These are phyloP conservation scores for Microcebus tavaratra DNA, from an alignment of 2,113 vertebrate species.

Conservation along the genomic window DNA sequence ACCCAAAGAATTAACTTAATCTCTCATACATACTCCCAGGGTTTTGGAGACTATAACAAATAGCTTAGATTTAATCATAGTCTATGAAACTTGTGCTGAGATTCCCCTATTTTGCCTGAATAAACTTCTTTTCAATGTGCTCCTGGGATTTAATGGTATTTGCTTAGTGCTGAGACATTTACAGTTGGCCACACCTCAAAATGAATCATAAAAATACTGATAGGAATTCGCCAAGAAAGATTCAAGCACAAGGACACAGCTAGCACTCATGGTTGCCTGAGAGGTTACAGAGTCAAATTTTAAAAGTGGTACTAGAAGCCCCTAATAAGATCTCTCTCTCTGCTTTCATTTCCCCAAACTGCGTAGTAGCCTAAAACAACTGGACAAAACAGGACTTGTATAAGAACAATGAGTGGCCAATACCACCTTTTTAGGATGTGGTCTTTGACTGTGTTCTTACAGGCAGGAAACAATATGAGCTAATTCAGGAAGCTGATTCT, in stretches of 20 bases:
- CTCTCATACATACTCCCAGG: background rate
- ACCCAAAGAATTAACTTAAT: background rate
- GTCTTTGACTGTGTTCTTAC: background rate
- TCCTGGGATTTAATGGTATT: conserved; percentile 40
- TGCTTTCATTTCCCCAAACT: background rate
- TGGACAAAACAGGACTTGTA: background rate
- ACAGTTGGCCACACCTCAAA: conserved; percentile 20
- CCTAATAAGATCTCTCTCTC: background rate
- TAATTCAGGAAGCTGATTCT: background rate
- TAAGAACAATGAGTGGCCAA: background rate
- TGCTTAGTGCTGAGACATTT: conserved; percentile 45
- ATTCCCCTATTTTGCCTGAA: background rate
- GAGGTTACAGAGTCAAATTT: background rate
- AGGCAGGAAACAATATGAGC: background rate
- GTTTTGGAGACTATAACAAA: conserved; percentile 30
- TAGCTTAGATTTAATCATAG: conserved; percentile 34
- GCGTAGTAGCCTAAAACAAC: background rate
- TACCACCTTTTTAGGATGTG: background rate
- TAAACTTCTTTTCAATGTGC: conserved; percentile 8
- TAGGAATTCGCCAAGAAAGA: background rate
- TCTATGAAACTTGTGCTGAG: background rate
- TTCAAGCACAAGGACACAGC: background rate
- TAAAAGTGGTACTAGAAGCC: background rate
- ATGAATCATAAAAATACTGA: conserved; percentile 42
- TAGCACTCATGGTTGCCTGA: background rate